These are phyloP conservation scores for Hycleus cichorii DNA, from an alignment of 1,140 invertebrate species.

Conservation along the genomic window DNA sequence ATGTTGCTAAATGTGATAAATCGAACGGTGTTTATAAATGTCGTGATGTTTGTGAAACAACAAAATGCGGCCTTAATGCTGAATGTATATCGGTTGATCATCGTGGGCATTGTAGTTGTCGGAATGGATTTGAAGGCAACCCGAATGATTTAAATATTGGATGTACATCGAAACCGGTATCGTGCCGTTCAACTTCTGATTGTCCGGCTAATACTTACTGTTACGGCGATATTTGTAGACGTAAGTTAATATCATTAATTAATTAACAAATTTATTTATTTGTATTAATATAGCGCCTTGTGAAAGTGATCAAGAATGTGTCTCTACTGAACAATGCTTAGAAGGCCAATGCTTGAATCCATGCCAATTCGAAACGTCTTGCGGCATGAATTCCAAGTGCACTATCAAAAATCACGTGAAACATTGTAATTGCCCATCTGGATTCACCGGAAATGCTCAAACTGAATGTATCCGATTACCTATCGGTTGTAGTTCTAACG, in stretches of 20 bases:
- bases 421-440: constrained; percentile 72
- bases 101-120: constrained; percentile 67
- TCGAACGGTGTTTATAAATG: constrained; percentile 35
- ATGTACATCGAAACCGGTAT: constrained; percentile 66
- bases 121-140: constrained; percentile 68
- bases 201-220: constrained; percentile 75
- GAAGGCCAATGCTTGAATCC: constrained; percentile 78
- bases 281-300: constrained; percentile 59
- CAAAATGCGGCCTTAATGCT: constrained; percentile 72
- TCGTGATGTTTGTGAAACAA: constrained; percentile 61
- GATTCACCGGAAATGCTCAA: constrained; percentile 78
- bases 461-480: constrained; percentile 72
- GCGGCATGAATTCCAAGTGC: constrained; percentile 86
- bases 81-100: constrained; percentile 70
- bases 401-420: constrained; percentile 66
- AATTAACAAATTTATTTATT: background rate
- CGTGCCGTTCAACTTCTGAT: constrained; percentile 61
- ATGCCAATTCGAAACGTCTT: constrained; percentile 67
- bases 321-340: constrained; percentile 66
- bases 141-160: constrained; percentile 59
- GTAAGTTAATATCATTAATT: constrained; percentile 47
- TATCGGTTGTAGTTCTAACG: constrained; percentile 59
- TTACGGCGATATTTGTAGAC: constrained; percentile 70
- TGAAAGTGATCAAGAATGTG: constrained; percentile 72
- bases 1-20: constrained; percentile 59